A percentile compares a stretch with the other conserved stretches of the same genome.
phyloP scores from a whole-genome alignment of 2,888 invertebrate genomes.

The Keiferia lycopersicella region DNA sequence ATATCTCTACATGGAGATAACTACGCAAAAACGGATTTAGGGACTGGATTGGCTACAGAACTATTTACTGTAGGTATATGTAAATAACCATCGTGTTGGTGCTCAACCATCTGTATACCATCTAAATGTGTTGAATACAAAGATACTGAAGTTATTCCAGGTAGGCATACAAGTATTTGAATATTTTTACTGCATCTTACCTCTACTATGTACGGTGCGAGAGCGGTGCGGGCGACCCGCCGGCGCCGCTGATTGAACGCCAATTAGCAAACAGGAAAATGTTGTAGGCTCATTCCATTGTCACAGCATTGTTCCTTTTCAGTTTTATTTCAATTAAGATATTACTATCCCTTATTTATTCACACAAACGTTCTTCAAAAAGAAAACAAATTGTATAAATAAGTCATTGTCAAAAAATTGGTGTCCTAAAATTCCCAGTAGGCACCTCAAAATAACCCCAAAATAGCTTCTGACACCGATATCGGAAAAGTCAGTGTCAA shows the following conservation, averaged over 20 bases:
- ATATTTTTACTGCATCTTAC: too few species aligned
- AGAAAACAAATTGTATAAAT: not conserved
- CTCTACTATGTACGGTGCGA: too few species aligned
- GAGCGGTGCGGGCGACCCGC: not conserved
- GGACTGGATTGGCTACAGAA: too few species aligned
- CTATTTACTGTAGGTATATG: too few species aligned
- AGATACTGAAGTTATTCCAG: too few species aligned
- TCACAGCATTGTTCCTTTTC: not conserved
- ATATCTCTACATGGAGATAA: too few species aligned
- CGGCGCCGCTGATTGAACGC: constrained; percentile 20
- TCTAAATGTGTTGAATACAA: too few species aligned
- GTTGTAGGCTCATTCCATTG: not conserved
- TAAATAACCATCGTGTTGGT: too few species aligned
- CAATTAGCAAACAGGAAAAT: constrained; percentile 24
- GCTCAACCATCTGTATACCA: too few species aligned
- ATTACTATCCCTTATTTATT: not conserved
- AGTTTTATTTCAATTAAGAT: not conserved
- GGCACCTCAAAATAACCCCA: too few species aligned
- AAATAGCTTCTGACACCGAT: constrained; percentile 41
- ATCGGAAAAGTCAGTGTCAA: constrained; percentile 34
- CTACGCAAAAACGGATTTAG: too few species aligned
- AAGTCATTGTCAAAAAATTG: not conserved
- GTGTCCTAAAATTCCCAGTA: constrained; percentile 5
- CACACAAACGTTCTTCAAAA: not conserved
- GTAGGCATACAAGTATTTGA: too few species aligned